Evolutionary conservation across 2,113 vertebrate species (phyloP).

Genomic region (Oryctolagus cuniculus): mOryCun1.1 NC_091432.1:233830501-233831000

Average conservation of each 20-base stretch:
- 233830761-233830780: not conserved
- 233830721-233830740: not conserved
- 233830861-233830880: not conserved
- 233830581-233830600: not conserved
- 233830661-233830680: not conserved
- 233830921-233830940: not conserved
- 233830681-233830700: not conserved
- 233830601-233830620: not conserved
- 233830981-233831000: too few relatives aligned
- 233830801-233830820: not conserved
- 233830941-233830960: not conserved
- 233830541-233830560: accelerated
- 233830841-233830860: accelerated
- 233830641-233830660: accelerated
- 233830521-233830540: accelerated
- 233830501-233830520: accelerated
- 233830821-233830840: not conserved
- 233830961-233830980: not conserved
- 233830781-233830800: too few relatives aligned
- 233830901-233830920: too few relatives aligned
- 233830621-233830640: not conserved
- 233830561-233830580: not conserved
- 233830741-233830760: too few relatives aligned
- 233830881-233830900: accelerated
- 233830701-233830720: not conserved